Evolutionary conservation across 2,113 vertebrate genomes (phyloP), one percentile per base, ranked within the genome.

Genomic region (Phaethornis superciliosus): DNA sequence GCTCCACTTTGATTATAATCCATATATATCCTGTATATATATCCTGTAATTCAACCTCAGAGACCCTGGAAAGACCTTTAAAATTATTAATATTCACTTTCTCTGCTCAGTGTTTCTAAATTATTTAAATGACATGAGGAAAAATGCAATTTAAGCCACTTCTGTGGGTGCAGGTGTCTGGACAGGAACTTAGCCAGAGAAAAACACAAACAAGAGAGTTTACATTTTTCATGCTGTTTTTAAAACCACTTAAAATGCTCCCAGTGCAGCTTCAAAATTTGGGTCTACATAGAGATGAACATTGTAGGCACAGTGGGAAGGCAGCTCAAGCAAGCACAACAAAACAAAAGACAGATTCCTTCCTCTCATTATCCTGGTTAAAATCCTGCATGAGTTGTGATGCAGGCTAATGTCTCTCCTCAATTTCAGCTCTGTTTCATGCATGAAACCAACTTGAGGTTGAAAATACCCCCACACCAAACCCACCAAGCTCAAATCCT

Each of bases 41-140:
- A 65, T 37, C 59, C 44, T 58, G 42, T 81, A 58, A 91, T 83
- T 85, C 55, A 59, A 19, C 71, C 87, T 60, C 37, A 60, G 82
- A 18, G 33, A 83, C 49, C 44, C 37, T 40, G 85, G 52, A 82
- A 67, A 87, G 46, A 81, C 67, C 47, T 93, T 85, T 88, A 76
- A 84, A 88, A 85, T 80, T 56, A 32, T 84, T 89, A 89, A 83
- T 81, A 88, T 74, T 87, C 44, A 20, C n/a, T 85, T 44, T 15
- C 40, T 89, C 13, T 85, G 15, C 56, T 83, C 58, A 13, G 7
- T 30, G 21, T 71, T 69, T 88, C 72, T 85, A 60, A 74, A 95
- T 93, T 89, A 68, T 95, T 93, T 86, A 91, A 87, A 94, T 81
- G 8, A 80, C 59, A 21, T 2, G 26, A 88, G 46, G 21, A 80